Percentiles rank a stretch among this genome's conserved stretches.
Evolutionary conservation across 2,888 invertebrate species (phyloP).

Genomic region (Heliothis peltigera): DNA sequence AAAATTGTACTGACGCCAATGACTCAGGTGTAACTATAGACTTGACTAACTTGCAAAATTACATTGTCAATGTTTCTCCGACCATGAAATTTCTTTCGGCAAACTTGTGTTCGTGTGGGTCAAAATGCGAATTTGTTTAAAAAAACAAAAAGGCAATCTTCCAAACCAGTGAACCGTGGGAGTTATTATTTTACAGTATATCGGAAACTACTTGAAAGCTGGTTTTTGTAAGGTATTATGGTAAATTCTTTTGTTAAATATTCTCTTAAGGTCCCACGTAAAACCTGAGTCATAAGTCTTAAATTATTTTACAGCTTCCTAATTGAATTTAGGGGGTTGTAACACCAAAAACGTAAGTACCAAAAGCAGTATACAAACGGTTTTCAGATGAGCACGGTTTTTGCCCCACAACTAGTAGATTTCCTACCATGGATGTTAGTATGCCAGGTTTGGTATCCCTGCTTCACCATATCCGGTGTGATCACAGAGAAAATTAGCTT

Average conservation of each 20-base stretch:
- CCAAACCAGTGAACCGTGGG: conserved; percentile 32
- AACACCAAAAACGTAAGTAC: conserved; percentile 3
- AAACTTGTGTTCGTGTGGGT: conserved; percentile 25
- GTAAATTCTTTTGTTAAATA: conserved; percentile 9
- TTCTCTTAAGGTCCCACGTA: conserved; percentile 10
- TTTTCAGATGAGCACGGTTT: conserved; percentile 17
- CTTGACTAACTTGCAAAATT: conserved; percentile 34
- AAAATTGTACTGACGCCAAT: conserved; percentile 57
- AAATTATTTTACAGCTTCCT: conserved; percentile 17
- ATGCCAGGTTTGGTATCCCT: conserved; percentile 23
- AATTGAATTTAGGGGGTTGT: too few relatives aligned
- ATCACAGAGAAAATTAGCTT: conserved; percentile 24
- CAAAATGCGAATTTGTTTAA: conserved; percentile 21
- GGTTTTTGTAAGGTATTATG: conserved; percentile 16
- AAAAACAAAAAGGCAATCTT: conserved; percentile 16
- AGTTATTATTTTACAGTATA: conserved; percentile 5
- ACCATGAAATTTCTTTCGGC: conserved; percentile 49
- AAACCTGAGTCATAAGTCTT: conserved; percentile 8
- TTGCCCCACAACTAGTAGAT: conserved; percentile 10
- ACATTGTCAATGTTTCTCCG: conserved; percentile 51
- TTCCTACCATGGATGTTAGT: background rate
- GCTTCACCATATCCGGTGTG: conserved; percentile 8
- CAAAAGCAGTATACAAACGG: background rate
- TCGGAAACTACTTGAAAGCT: conserved; percentile 4
- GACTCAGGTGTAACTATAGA: conserved; percentile 47